Evolutionary conservation across 2,113 vertebrate species (phyloP).

Genomic region (Isurus oxyrinchus): DNA sequence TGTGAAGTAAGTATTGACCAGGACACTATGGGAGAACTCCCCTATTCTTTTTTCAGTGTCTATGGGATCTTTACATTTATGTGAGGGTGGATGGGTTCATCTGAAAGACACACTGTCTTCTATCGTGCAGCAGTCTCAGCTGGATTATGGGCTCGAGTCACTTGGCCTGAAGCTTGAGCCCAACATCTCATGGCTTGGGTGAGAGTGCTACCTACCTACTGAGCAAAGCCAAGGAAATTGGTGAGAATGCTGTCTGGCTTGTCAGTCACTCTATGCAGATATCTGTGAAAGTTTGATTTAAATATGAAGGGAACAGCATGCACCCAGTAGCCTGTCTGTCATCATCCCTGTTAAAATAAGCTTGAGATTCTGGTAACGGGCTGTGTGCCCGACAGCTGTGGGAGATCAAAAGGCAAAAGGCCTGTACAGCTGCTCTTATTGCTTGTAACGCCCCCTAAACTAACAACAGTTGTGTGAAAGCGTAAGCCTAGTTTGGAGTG

Average conservation of each 20-base stretch:
- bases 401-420: slow-evolving; percentile 11
- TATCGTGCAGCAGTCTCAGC: no score
- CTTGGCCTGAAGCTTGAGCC: no score
- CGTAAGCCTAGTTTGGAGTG: background rate
- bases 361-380: background rate
- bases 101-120: no score
- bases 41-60: no score
- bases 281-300: background rate
- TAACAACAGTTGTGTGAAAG: background rate
- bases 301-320: background rate
- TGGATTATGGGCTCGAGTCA: no score
- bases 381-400: background rate
- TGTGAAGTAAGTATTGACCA: no score
- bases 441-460: background rate
- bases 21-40: no score
- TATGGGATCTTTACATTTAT: no score
- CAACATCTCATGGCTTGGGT: no score
- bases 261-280: background rate
- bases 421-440: background rate
- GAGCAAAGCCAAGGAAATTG: background rate
- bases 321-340: background rate
- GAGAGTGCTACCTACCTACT: no score
- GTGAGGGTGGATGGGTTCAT: no score
- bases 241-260: background rate
- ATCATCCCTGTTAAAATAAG: slow-evolving; percentile 3